Conservation (phyloP, 2,797 vertebrate species). For the Danionella dracula region DNA sequence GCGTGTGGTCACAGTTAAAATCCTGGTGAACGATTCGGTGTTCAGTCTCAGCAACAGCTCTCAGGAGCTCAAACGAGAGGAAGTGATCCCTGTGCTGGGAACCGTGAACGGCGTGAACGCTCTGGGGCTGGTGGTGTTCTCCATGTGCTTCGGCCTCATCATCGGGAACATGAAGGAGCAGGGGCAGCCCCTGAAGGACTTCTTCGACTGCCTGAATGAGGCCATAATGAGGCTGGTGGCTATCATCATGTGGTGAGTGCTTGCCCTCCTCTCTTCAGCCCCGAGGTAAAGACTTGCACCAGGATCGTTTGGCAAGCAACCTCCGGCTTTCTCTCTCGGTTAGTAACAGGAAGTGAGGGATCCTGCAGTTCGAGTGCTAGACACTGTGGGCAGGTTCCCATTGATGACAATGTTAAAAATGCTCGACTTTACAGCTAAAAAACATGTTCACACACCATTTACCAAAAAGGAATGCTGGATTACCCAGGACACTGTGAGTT, state of each 20-base stretch:
- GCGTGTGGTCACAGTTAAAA: slow-evolving; percentile 65
- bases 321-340: no score
- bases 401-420: no score
- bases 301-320: no score
- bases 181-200: slow-evolving; percentile 71
- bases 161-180: slow-evolving; percentile 76
- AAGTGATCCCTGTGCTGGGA: slow-evolving; percentile 81
- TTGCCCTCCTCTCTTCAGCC: no score
- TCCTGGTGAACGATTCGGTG: slow-evolving; percentile 70
- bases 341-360: no score
- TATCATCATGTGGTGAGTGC: slow-evolving; percentile 79
- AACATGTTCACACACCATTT: no score
- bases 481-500: no score
- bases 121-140: slow-evolving; percentile 77
- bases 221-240: slow-evolving; percentile 78
- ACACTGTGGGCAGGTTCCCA: no score
- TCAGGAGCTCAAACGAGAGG: slow-evolving; percentile 63
- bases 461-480: no score
- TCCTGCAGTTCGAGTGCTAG: no score
- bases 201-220: slow-evolving; percentile 80
- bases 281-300: no score
- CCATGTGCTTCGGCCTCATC: slow-evolving; percentile 76
- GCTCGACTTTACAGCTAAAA: no score
- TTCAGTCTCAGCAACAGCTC: slow-evolving; percentile 55
- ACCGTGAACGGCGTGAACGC: slow-evolving; percentile 89